Base-by-base conservation (phyloP, 2,797 vertebrate species). In the Florisuga fusca region DNA sequence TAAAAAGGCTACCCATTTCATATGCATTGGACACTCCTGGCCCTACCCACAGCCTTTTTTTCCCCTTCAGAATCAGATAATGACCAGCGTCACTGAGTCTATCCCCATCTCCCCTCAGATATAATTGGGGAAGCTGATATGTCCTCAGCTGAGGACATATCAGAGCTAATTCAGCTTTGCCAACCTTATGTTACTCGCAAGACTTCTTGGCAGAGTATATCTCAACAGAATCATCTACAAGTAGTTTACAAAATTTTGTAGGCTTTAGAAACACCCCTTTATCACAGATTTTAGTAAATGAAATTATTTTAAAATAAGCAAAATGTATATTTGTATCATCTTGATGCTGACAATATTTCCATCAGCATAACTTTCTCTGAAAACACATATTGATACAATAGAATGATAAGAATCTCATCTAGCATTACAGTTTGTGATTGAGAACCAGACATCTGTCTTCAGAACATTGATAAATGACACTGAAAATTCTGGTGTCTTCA, bases 351-450 rank as follows among this genome's bases (percentile, higher is more conserved):
- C 11, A 45, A 11, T 77, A 80, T 53, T 77, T 77, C 3, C 8
- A 45, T 36, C 41, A 46, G 3, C 10, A 21, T 53, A 80, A 48
- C 14, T 71, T 82, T 29, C 27, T 83, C 36, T 73, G 38, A 61
- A 77, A 93, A 50, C 3, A 67, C 4, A 50, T 3, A 45, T 3
- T 46, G 46, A 74, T 71, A 7, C 21, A 72, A 73, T 43, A 89
- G 87, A 66, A 23, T 31, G 1, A 15, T 46, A 61, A 15, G 3
- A 82, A 33, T 36, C 78, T 85, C 19, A 64, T 61, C 45, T 74
- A 46, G 14, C 0, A 0, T 29, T 45, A 66, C 23, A 80, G 3
- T 9, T 69, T 11, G 1, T 5, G 21, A 14, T 82, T 61, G 4
- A 34, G 29, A 87, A 77, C 53, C 13, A 41, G 23, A 45, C 7